Conservation (phyloP, 1,140 invertebrate genomes). For the Anastrepha obliqua region DNA sequence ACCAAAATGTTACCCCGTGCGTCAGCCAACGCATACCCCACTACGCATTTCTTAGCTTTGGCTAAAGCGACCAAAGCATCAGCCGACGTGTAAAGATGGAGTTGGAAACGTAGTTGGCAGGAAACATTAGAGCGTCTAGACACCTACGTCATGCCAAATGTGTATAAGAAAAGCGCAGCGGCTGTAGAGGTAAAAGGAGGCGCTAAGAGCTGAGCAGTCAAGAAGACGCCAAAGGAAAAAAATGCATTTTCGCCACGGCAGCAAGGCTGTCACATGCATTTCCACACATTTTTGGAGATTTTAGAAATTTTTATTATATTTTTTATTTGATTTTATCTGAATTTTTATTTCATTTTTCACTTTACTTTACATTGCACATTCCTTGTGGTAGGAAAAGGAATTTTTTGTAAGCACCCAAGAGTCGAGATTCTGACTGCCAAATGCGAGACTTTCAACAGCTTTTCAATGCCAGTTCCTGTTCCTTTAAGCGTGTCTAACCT, state of each 20-base stretch:
- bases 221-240: not conserved
- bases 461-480: not conserved
- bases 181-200: not conserved
- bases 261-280: not conserved
- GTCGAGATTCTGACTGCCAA: conserved; percentile 5
- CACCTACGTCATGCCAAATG: conserved; percentile 71
- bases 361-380: not conserved
- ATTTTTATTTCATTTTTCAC: not conserved
- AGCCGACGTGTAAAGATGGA: conserved; percentile 20
- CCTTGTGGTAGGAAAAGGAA: not conserved
- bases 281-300: not conserved
- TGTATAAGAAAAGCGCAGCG: not conserved
- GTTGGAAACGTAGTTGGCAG: conserved; percentile 59
- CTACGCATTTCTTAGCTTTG: not conserved
- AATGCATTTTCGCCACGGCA: not conserved
- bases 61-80: not conserved
- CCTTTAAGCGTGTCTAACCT: conserved; percentile 38
- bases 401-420: not conserved
- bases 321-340: not conserved
- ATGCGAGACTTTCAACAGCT: conserved; percentile 50
- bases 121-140: conserved; percentile 74
- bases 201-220: not conserved
- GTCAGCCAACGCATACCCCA: not conserved
- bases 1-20: not conserved
- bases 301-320: not conserved